These are phyloP conservation scores for Thyatira batis DNA, from an alignment of 2,888 invertebrate species.

Conservation along the genomic window DNA sequence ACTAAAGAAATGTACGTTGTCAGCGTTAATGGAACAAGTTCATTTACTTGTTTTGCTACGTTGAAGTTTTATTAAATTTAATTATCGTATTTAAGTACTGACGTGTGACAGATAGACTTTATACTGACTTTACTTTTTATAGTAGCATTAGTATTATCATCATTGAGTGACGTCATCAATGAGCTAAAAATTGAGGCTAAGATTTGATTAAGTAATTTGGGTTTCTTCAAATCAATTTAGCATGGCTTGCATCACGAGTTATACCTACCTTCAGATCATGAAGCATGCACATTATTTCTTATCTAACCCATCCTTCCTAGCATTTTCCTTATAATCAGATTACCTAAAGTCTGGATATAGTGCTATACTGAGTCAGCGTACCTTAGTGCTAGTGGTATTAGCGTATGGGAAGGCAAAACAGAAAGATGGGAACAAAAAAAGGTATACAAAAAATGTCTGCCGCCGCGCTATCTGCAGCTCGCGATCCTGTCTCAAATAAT, in stretches of 20 bases:
- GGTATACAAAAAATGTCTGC: constrained; percentile 68
- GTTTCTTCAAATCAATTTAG: no score
- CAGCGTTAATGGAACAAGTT: constrained; percentile 18
- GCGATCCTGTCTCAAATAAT: constrained; percentile 75
- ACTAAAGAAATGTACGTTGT: constrained; percentile 18
- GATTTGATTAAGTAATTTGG: no score
- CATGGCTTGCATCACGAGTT: no score
- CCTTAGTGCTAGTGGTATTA: constrained; percentile 35
- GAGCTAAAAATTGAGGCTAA: no score
- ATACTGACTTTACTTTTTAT: no score
- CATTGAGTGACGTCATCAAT: no score
- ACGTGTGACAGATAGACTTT: no score
- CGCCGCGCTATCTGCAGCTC: constrained; percentile 71
- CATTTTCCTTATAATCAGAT: not conserved
- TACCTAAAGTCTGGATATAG: not conserved
- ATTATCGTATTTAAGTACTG: not conserved
- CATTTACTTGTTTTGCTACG: constrained; percentile 14
- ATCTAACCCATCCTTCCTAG: not conserved
- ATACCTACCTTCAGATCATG: no score
- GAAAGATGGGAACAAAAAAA: constrained; percentile 56
- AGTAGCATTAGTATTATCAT: no score
- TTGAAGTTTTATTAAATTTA: not conserved
- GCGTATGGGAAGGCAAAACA: constrained; percentile 63
- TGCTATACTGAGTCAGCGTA: not conserved
- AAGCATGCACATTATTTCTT: no score